A percentile compares a stretch with the other conserved stretches of the same genome.
Conservation (phyloP, 2,888 invertebrate genomes). For the Chalcis sispes region DNA sequence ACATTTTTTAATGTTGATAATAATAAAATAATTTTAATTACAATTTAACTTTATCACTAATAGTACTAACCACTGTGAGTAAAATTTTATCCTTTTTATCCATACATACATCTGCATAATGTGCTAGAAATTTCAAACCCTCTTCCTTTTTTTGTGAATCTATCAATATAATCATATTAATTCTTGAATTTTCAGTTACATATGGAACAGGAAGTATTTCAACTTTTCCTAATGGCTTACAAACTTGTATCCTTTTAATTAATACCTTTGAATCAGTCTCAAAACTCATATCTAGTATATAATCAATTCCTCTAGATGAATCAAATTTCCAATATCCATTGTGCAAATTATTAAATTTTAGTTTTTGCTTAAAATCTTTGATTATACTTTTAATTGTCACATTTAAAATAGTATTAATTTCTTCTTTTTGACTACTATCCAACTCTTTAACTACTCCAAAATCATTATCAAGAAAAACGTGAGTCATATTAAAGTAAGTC, state of each 20-base stretch:
- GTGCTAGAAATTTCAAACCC: constrained; percentile 82
- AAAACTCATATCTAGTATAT: constrained; percentile 85
- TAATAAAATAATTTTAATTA: constrained; percentile 54
- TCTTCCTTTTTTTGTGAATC: constrained; percentile 78
- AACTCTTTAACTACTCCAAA: constrained; percentile 83
- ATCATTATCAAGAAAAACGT: constrained; percentile 89
- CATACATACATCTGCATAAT: constrained; percentile 85
- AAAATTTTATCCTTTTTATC: constrained; percentile 88
- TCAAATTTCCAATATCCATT: constrained; percentile 89
- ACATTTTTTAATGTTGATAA: constrained; percentile 45
- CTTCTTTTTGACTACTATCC: constrained; percentile 81
- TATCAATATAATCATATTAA: constrained; percentile 86
- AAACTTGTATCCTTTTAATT: constrained; percentile 85
- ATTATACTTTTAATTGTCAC: constrained; percentile 77
- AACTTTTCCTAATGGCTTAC: constrained; percentile 90
- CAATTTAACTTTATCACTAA: constrained; percentile 40
- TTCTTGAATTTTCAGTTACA: constrained; percentile 93
- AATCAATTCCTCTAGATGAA: constrained; percentile 90
- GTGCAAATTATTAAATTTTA: constrained; percentile 79
- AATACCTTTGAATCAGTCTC: constrained; percentile 76
- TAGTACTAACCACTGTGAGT: constrained; percentile 81
- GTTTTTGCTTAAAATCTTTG: constrained; percentile 76
- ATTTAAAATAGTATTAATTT: constrained; percentile 81
- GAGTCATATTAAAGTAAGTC: constrained; percentile 90
- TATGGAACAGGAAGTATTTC: constrained; percentile 95